Evolutionary conservation across 2,797 vertebrate genomes (phyloP).

Genomic region (Percopsis omiscomaycus): DNA sequence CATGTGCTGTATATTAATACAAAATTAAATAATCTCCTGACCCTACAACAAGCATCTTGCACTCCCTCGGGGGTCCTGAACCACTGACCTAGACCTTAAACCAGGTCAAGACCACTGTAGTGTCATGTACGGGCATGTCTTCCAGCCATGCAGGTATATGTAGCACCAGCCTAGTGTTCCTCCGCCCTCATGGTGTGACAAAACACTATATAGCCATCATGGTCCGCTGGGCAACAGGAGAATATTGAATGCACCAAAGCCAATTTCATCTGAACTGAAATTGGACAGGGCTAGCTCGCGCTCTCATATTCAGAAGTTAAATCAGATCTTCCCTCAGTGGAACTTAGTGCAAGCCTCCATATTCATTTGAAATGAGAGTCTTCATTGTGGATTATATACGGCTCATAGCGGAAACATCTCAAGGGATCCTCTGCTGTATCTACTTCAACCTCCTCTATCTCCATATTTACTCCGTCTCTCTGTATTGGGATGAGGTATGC

Average conservation of each 20-base stretch:
- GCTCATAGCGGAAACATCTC: constrained; percentile 49
- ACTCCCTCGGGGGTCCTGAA: no score
- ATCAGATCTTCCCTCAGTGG: constrained; percentile 91
- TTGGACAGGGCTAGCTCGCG: constrained; percentile 69
- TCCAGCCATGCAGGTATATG: constrained; percentile 39
- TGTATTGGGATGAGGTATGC: constrained; percentile 34
- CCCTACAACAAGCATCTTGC: no score
- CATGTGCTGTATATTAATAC: no score
- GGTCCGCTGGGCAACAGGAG: constrained; percentile 66
- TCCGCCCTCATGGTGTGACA: constrained; percentile 40
- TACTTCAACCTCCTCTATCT: constrained; percentile 53
- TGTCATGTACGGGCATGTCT: constrained; percentile 40
- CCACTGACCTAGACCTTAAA: background rate
- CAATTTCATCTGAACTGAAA: constrained; percentile 93
- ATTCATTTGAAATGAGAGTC: constrained; percentile 93
- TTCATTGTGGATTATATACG: constrained; percentile 68
- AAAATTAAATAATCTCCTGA: background rate
- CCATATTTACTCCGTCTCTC: constrained; percentile 19
- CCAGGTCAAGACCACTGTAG: constrained; percentile 4
- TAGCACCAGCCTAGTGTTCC: constrained; percentile 25
- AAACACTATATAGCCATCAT: constrained; percentile 38
- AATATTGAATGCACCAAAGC: constrained; percentile 90
- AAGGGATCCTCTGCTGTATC: constrained; percentile 23
- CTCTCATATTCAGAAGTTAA: constrained; percentile 81
- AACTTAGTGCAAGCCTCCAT: constrained; percentile 85